Evolutionary conservation across 64 coral and sea anemone species (phyloP), one percentile per base, ranked within the genome.

Genomic region (Stichodactyla helianthus): DNA sequence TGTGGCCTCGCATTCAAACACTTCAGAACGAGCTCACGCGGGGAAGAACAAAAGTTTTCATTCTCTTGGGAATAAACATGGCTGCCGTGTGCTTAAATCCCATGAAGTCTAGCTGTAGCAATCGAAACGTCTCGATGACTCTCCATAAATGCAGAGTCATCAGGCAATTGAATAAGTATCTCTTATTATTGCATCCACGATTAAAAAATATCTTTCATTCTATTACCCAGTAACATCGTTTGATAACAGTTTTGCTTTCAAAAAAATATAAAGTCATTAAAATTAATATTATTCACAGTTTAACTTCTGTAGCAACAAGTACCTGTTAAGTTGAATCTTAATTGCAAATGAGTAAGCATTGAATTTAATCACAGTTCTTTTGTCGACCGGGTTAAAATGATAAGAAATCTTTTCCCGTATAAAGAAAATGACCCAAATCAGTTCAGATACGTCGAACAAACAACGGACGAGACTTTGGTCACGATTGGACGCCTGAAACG

Each of bases 341-440:
- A 74, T 28, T 74, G 17, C 1, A 74, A 74, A 74, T 74, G 4
- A 74, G 4, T 23, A 31, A 28, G 68, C 5, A 74, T 74, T 28
- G 11, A 31, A 28, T 27, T 23, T 28, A 5, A 23, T 25, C 8
- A 27, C 8, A 27, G 8, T 74, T 74, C 7, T 74, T 27, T 81
- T 20, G 7, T 52, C 35, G 35, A 44, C 35, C 35, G 2, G 78
- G 10, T 19, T 6, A 81, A 81, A 63, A 84, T 84, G 83, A 11
- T 27, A 55, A 84, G 61, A 84, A 60, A 50, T 59, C n/a, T 84
- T 27, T 84, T 84, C 22, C 83, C 83, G 15, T 55, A 58, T 18
- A 84, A 92, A 77, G 90, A 95, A 83, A 95, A 95, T 53, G 90
- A 95, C 44, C 93, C 93, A 6, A 92, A 92, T 54, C 84, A 89